Evolutionary conservation across 2,797 vertebrate species (phyloP).

Genomic region (Coranthus polyacanthus): DNA sequence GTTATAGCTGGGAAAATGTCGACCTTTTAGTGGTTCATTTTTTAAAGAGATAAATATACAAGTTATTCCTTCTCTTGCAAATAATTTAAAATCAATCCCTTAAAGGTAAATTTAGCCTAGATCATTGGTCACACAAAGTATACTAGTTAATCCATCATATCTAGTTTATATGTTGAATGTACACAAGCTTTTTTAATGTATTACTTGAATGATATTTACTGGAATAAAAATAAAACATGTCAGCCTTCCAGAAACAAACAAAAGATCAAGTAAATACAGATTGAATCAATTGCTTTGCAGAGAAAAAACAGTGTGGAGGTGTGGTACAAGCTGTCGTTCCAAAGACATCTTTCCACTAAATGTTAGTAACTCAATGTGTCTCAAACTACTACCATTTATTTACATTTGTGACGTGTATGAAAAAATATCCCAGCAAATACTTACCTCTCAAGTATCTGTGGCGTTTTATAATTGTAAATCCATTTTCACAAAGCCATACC

Average conservation of each 20-base stretch:
- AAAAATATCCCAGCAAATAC: constrained; percentile 14
- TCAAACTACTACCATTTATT: constrained; percentile 30
- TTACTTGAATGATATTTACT: constrained; percentile 42
- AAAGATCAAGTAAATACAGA: constrained; percentile 13
- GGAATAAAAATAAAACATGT: constrained; percentile 13
- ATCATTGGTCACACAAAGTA: constrained; percentile 20
- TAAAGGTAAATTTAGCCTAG: constrained; percentile 10
- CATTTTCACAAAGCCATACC: constrained; percentile 43
- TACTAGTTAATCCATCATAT: constrained; percentile 34
- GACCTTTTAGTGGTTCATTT: constrained; percentile 8
- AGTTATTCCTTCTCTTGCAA: constrained; percentile 28
- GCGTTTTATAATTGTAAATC: constrained; percentile 29
- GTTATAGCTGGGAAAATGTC: constrained; percentile 6
- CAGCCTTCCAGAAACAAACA: constrained; percentile 15
- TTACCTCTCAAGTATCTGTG: no score
- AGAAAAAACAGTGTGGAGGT: constrained; percentile 21
- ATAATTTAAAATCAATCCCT: constrained; percentile 32
- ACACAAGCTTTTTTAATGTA: constrained; percentile 36
- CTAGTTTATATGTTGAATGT: constrained; percentile 55
- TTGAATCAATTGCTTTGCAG: no score
- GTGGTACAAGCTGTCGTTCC: constrained; percentile 28
- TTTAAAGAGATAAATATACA: constrained; percentile 6
- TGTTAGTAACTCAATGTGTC: constrained; percentile 2
- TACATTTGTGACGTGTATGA: constrained; percentile 22
- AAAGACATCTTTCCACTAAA: constrained; percentile 38